These are phyloP conservation scores for Lomographa bimaculata DNA, from an alignment of 2,888 invertebrate genomes.

Conservation along the genomic window DNA sequence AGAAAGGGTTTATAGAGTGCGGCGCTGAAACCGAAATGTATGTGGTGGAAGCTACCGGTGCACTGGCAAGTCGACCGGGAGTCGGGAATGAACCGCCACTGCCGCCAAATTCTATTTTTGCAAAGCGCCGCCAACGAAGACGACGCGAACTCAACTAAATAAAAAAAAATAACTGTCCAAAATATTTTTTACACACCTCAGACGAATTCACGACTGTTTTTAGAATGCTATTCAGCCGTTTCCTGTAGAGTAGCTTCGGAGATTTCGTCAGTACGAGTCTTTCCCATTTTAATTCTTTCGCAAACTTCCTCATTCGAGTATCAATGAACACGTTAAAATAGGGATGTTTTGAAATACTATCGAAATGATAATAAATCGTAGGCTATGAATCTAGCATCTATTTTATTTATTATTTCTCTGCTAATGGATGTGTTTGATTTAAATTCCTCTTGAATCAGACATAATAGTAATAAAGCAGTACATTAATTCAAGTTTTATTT, in stretches of 20 bases:
- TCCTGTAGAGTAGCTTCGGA: constrained; percentile 28
- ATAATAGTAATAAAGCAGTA: constrained; percentile 54
- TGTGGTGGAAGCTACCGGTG: constrained; percentile 66
- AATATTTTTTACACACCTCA: constrained; percentile 49
- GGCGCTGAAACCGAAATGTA: constrained; percentile 51
- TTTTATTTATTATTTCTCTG: constrained; percentile 42
- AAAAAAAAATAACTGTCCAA: constrained; percentile 61
- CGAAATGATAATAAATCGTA: constrained; percentile 7
- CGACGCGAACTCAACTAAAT: constrained; percentile 69
- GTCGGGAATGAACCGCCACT: constrained; percentile 70
- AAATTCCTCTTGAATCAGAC: constrained; percentile 48
- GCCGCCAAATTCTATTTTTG: constrained; percentile 83
- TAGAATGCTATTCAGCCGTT: constrained; percentile 31
- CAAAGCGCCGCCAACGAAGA: constrained; percentile 75
- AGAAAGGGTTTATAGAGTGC: constrained; percentile 24
- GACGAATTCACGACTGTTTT: constrained; percentile 36
- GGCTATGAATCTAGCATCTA: constrained; percentile 8
- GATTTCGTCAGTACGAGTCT: constrained; percentile 14
- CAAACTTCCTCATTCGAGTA: constrained; percentile 14
- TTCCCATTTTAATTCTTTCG: constrained; percentile 10
- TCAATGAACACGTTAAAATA: constrained; percentile 2
- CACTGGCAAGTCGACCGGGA: constrained; percentile 70
- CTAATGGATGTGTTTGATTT: constrained; percentile 65
- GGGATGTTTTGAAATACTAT: constrained; percentile 10
- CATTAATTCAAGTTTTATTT: constrained; percentile 62